Conservation (phyloP, 1,140 invertebrate species). For the Drosophila dunni region DNA sequence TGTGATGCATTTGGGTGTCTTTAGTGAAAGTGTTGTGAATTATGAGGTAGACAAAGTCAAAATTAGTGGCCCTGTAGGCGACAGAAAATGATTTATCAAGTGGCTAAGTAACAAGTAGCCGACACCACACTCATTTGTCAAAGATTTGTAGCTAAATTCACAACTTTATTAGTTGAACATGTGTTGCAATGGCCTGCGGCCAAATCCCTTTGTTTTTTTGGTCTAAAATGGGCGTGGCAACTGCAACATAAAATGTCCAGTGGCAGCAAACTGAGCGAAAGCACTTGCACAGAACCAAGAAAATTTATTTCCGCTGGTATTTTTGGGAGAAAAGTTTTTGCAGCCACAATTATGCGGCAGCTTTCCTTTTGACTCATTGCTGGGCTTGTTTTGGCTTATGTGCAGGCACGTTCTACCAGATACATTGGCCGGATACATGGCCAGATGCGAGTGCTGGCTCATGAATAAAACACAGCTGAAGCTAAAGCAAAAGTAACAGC, state of each 20-base stretch:
- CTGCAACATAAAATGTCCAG: conserved; percentile 58
- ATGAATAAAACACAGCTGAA: conserved; percentile 40
- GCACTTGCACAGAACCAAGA: conserved; percentile 56
- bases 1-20: conserved; percentile 10
- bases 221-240: conserved; percentile 3
- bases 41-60: conserved; percentile 46
- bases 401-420: conserved; percentile 61
- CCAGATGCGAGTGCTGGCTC: conserved; percentile 32
- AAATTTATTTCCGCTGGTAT: conserved; percentile 48
- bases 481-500: conserved; percentile 8
- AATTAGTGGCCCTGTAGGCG: conserved; percentile 63
- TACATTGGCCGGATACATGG: conserved; percentile 21
- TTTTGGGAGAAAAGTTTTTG: conserved; percentile 40
- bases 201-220: conserved; percentile 54
- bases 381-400: conserved; percentile 32
- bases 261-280: conserved; percentile 51
- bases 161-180: conserved; percentile 72
- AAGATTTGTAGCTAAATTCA: conserved; percentile 61
- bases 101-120: conserved; percentile 56
- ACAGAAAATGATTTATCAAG: conserved; percentile 39
- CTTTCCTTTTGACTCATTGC: conserved; percentile 62
- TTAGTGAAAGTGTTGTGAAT: conserved; percentile 70
- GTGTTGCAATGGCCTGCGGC: conserved; percentile 16
- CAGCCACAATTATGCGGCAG: conserved; percentile 56
- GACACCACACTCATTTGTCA: conserved; percentile 39